phyloP scores from a whole-genome alignment of 1,140 invertebrate genomes.

The Euura saliciscinereae region DNA sequence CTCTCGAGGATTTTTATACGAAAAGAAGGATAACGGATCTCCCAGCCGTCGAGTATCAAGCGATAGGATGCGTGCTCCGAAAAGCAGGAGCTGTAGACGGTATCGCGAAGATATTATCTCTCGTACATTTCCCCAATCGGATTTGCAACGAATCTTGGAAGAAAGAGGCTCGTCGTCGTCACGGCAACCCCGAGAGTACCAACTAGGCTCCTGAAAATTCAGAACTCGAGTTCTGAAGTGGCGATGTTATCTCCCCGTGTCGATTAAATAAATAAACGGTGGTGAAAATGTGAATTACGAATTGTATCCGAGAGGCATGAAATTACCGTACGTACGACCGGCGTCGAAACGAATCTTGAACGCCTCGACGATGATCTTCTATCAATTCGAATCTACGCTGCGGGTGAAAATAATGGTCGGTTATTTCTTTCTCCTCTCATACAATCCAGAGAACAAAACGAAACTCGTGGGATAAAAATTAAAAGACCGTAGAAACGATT shows the following conservation, averaged over 20 bases:
- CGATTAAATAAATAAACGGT: no score
- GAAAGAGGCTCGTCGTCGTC: neutral
- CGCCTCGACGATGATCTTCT: no score
- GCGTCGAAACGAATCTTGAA: no score
- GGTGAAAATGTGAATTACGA: no score
- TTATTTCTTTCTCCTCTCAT: neutral
- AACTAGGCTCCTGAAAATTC: neutral
- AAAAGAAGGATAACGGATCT: neutral
- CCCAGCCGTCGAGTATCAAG: neutral
- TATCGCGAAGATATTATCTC: neutral
- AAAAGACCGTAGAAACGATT: neutral
- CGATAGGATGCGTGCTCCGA: neutral
- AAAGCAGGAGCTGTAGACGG: neutral
- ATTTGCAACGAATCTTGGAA: neutral
- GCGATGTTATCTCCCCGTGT: no score
- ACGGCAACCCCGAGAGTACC: neutral
- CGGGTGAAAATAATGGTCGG: no score
- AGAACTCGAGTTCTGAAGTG: neutral
- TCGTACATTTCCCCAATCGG: conserved; percentile 3
- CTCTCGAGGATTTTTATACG: neutral
- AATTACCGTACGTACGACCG: no score
- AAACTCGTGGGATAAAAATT: neutral
- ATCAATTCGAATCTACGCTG: no score
- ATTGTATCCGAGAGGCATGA: no score
- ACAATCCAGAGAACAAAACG: neutral